These are phyloP conservation scores for Sitophilus oryzae DNA, from an alignment of 1,140 invertebrate genomes.

Conservation along the genomic window DNA sequence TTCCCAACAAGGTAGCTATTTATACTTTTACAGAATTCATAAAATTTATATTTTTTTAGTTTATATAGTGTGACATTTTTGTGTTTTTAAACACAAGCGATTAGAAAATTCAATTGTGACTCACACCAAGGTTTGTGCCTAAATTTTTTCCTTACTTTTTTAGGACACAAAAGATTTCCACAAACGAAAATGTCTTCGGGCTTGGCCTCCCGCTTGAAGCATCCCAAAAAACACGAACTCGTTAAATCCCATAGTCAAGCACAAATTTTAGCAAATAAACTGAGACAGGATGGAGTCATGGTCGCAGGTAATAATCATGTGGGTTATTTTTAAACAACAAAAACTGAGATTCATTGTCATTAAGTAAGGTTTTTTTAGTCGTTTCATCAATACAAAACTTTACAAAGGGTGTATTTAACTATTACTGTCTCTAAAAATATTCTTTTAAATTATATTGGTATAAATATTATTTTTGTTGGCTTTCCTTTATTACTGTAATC, in stretches of 20 bases:
- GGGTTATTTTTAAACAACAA: background rate
- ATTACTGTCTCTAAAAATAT: too few relatives aligned
- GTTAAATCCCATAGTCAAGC: slow-evolving; percentile 42
- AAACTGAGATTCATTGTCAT: background rate
- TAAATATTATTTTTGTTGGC: too few relatives aligned
- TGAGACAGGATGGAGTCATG: slow-evolving; percentile 43
- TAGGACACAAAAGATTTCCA: slow-evolving; percentile 18
- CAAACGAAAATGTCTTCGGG: slow-evolving; percentile 41
- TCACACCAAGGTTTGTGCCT: slow-evolving; percentile 11
- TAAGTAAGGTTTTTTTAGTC: background rate
- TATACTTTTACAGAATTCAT: background rate
- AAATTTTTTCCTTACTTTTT: slow-evolving; percentile 14
- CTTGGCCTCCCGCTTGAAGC: slow-evolving; percentile 40
- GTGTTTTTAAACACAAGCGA: background rate
- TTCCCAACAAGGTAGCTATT: slow-evolving; percentile 16
- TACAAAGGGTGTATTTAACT: too few relatives aligned
- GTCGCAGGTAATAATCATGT: slow-evolving; percentile 35
- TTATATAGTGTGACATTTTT: too few relatives aligned
- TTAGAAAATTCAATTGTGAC: slow-evolving; percentile 16
- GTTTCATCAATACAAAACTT: too few relatives aligned
- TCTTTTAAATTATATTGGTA: too few relatives aligned
- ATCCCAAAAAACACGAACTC: slow-evolving; percentile 42
- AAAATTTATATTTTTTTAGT: too few relatives aligned
- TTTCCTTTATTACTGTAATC: too few relatives aligned
- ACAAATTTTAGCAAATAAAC: slow-evolving; percentile 41